A percentile compares a stretch with the other conserved stretches of the same genome.
Conservation (phyloP, 2,113 vertebrate species). For the Hirundichthys speculiger region DNA sequence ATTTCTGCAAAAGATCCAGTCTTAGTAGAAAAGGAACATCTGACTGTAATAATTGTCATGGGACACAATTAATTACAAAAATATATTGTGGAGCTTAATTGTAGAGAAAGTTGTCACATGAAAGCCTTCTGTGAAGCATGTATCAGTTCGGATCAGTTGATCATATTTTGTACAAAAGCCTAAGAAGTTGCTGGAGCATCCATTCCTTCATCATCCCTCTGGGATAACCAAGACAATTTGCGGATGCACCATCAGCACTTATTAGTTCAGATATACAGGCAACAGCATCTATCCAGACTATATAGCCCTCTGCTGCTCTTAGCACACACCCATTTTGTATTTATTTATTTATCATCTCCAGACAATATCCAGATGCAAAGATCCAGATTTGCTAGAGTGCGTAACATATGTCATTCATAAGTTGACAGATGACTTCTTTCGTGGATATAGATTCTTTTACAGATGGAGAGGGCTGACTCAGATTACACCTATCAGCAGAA, state of each 20-base stretch:
- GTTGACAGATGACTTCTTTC: too few relatives aligned
- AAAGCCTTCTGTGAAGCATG: constrained; percentile 31
- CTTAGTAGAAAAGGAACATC: constrained; percentile 14
- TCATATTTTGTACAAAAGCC: constrained; percentile 15
- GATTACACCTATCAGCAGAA: too few relatives aligned
- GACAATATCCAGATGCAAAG: background rate
- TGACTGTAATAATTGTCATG: constrained; percentile 9
- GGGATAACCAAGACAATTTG: constrained; percentile 33
- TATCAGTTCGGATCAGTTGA: background rate
- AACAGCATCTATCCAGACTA: constrained; percentile 34
- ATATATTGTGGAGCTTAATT: constrained; percentile 53
- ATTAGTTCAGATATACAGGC: constrained; percentile 18
- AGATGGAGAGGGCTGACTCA: too few relatives aligned
- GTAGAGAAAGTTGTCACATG: constrained; percentile 28
- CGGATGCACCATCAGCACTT: constrained; percentile 52
- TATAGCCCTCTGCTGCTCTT: constrained; percentile 4
- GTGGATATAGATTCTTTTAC: too few relatives aligned
- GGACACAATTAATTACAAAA: constrained; percentile 49
- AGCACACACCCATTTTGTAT: too few relatives aligned
- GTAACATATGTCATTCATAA: constrained; percentile 22
- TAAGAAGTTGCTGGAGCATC: constrained; percentile 37
- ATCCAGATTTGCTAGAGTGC: background rate
- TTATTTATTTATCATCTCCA: constrained; percentile 22
- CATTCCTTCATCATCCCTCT: constrained; percentile 10
- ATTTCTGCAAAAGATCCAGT: constrained; percentile 13